Evolutionary conservation across 2,113 vertebrate species (phyloP).

Genomic region (Sander lucioperca): DNA sequence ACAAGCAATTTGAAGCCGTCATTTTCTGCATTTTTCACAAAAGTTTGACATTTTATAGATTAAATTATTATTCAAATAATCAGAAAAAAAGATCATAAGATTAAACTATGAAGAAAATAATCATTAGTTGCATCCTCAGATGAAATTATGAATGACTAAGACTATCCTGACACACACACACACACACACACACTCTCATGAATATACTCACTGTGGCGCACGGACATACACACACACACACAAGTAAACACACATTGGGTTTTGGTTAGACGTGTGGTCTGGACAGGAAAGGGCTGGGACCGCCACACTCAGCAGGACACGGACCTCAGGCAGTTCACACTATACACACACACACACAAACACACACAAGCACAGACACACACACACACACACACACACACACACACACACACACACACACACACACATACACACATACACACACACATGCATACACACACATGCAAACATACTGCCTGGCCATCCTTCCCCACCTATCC

Average conservation of each 20-base stretch:
- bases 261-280: constrained; percentile 82
- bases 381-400: neutral
- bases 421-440: too few relatives aligned
- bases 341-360: constrained; percentile 63
- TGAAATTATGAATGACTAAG: constrained; percentile 14
- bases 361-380: neutral
- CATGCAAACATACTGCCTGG: constrained; percentile 40
- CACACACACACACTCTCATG: neutral
- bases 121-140: neutral
- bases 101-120: constrained; percentile 1
- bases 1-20: neutral
- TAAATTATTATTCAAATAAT: neutral
- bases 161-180: neutral
- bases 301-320: constrained; percentile 77
- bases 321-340: constrained; percentile 58
- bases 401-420: constrained; percentile 4
- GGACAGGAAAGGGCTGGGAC: constrained; percentile 80
- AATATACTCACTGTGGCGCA: too few relatives aligned
- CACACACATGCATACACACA: constrained; percentile 1
- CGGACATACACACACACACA: constrained; percentile 20
- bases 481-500: constrained; percentile 75
- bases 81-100: neutral
- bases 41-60: neutral
- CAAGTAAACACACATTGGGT: constrained; percentile 74
- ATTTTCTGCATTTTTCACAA: neutral